A percentile compares a stretch with the other conserved stretches of the same genome.
Evolutionary conservation across 2,888 invertebrate species (phyloP).

Genomic region (Lasioglossum vierecki): DNA sequence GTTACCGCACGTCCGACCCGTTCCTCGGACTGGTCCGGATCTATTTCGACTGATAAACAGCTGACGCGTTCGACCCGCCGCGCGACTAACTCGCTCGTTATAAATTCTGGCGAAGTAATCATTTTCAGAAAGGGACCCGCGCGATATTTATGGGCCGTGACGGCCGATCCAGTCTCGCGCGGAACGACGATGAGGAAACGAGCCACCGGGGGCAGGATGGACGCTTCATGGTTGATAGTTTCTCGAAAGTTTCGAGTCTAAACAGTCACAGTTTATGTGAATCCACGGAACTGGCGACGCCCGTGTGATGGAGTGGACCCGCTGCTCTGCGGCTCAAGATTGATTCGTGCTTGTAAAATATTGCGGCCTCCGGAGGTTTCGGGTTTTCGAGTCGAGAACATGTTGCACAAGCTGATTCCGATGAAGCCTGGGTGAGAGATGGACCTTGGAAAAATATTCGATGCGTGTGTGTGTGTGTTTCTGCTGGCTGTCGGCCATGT

Average conservation of each 20-base stretch:
- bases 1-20: constrained; percentile 68
- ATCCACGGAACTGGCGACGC: constrained; percentile 11
- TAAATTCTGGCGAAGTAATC: constrained; percentile 53
- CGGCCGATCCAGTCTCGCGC: constrained; percentile 8
- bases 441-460: background rate
- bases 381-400: background rate
- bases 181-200: constrained; percentile 2
- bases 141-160: constrained; percentile 49
- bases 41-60: constrained; percentile 70
- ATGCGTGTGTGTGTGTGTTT: background rate
- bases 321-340: background rate
- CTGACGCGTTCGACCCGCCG: constrained; percentile 57
- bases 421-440: background rate
- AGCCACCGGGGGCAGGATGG: background rate
- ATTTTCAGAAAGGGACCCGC: constrained; percentile 44
- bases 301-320: background rate
- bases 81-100: constrained; percentile 40
- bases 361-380: background rate
- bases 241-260: constrained; percentile 5
- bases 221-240: constrained; percentile 9
- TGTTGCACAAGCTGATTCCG: background rate
- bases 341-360: constrained; percentile 6
- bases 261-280: constrained; percentile 1
- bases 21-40: constrained; percentile 50
- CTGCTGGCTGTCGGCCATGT: background rate